phyloP scores from a whole-genome alignment of 2,797 vertebrate genomes.

The Chelonia mydas region DNA sequence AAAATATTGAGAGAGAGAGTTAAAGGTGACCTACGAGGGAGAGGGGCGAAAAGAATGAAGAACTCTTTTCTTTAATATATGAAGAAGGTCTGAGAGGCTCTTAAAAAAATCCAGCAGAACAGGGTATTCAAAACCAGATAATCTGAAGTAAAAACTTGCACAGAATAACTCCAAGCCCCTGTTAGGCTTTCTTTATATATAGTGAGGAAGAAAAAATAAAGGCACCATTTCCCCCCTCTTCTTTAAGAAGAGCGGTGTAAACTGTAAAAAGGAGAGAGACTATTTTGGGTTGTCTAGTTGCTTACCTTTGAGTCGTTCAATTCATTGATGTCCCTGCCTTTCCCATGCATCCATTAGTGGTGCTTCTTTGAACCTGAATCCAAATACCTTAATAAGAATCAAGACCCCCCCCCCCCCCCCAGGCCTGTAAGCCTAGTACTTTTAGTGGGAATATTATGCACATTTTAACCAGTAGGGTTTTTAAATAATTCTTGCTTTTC shows the following conservation, averaged over 20 bases:
- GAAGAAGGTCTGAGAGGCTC: not conserved
- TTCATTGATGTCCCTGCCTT: not conserved
- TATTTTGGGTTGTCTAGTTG: not conserved
- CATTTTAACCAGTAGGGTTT: not conserved
- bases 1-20: not conserved
- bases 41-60: not conserved
- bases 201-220: not conserved
- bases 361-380: not conserved
- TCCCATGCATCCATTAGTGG: not conserved
- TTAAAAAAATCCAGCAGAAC: not conserved
- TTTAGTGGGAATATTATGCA: not conserved
- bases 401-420: not conserved
- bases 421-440: not conserved
- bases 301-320: not conserved
- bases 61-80: not conserved
- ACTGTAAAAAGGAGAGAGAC: not conserved
- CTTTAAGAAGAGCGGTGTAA: not conserved
- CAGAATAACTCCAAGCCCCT: not conserved
- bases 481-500: not conserved
- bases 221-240: accelerated
- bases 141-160: not conserved
- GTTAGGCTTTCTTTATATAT: not conserved
- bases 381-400: not conserved
- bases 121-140: not conserved
- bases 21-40: not conserved